A percentile compares a stretch with the other conserved stretches of the same genome.
phyloP scores from a whole-genome alignment of 2,113 vertebrate species.

The Hydrolagus affinis region DNA sequence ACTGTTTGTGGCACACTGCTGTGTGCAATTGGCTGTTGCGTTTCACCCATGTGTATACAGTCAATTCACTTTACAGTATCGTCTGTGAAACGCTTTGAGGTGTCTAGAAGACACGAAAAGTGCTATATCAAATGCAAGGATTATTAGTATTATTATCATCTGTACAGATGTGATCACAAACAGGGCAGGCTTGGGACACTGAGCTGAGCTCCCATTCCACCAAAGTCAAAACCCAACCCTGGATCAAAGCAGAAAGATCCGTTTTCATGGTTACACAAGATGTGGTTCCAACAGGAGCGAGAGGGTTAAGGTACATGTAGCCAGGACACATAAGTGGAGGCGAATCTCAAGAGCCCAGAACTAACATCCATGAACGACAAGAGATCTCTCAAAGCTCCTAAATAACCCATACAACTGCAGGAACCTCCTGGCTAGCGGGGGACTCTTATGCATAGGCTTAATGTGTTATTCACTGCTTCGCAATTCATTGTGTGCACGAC shows the following conservation, averaged over 20 bases:
- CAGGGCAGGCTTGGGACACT: neutral
- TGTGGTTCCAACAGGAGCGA: neutral
- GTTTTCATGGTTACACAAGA: neutral
- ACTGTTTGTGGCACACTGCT: too few species aligned
- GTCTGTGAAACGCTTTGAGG: too few species aligned
- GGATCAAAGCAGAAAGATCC: neutral
- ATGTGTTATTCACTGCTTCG: too few species aligned
- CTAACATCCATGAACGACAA: neutral
- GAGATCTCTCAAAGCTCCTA: neutral
- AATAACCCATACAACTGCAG: neutral
- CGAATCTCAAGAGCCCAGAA: neutral
- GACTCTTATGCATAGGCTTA: too few species aligned
- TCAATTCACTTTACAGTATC: too few species aligned
- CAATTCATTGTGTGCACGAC: too few species aligned
- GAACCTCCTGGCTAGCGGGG: neutral
- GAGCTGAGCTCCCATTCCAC: neutral
- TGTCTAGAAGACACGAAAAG: too few species aligned
- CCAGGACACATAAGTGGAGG: neutral
- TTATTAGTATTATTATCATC: too few species aligned
- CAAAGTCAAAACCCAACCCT: neutral
- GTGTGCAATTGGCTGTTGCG: too few species aligned
- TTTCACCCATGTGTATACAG: too few species aligned
- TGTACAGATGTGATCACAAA: neutral
- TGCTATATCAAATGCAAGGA: too few species aligned
- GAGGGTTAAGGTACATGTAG: neutral